These are phyloP conservation scores for Lithophane socia DNA, from an alignment of 2,888 invertebrate genomes.

Conservation along the genomic window DNA sequence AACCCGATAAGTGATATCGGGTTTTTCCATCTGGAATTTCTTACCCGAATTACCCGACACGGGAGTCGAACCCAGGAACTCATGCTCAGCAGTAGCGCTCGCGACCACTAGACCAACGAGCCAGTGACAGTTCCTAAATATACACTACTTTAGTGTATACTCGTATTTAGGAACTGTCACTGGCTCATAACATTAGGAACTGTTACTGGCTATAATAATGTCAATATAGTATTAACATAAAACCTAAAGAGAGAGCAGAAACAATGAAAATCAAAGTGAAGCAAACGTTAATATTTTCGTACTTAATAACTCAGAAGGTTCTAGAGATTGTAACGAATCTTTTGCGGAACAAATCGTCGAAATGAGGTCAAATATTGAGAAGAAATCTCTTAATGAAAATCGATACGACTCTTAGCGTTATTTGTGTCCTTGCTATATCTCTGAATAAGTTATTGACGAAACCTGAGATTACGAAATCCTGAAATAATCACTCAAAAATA, in stretches of 20 bases:
- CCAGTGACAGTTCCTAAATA: no score
- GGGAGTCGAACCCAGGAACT: no score
- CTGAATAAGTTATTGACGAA: conserved; percentile 37
- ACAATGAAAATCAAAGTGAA: conserved; percentile 4
- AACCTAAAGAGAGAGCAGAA: not conserved
- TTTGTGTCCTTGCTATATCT: conserved; percentile 40
- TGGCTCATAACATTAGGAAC: no score
- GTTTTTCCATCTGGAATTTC: no score
- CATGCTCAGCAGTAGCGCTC: no score
- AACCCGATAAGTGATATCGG: no score
- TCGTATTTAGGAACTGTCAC: no score
- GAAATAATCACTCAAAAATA: not conserved
- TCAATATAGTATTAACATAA: not conserved
- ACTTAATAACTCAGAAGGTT: conserved; percentile 7
- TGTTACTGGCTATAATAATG: no score
- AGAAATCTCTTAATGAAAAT: conserved; percentile 55
- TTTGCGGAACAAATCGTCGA: conserved; percentile 31
- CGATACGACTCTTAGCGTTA: conserved; percentile 44
- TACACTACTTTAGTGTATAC: no score
- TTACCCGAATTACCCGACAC: no score
- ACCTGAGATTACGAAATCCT: not conserved
- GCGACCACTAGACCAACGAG: no score
- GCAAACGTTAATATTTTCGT: conserved; percentile 18
- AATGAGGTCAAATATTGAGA: conserved; percentile 57
- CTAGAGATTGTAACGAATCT: conserved; percentile 44